Conservation (phyloP, 1,140 invertebrate genomes). For the Drosophila busckii region DNA sequence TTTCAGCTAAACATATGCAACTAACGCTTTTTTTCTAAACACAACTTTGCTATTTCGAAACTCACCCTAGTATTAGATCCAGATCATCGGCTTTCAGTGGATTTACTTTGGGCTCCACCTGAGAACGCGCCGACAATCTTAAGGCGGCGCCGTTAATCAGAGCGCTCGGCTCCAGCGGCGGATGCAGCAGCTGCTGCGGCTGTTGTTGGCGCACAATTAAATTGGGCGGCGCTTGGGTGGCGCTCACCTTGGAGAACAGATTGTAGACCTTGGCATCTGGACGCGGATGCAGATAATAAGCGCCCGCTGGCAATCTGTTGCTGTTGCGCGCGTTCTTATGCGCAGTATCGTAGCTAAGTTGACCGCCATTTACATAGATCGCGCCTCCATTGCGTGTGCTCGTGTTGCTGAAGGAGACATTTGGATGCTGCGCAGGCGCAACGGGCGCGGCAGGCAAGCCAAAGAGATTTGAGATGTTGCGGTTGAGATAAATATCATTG, state of each 20-base stretch:
- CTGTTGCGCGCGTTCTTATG: conserved; percentile 62
- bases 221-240: conserved; percentile 43
- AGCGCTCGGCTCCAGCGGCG: conserved; percentile 11
- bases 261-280: conserved; percentile 70
- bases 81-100: conserved; percentile 81
- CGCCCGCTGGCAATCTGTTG: conserved; percentile 35
- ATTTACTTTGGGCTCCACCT: conserved; percentile 11
- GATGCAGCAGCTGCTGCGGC: conserved; percentile 30
- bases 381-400: conserved; percentile 48
- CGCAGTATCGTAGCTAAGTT: conserved; percentile 53
- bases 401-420: conserved; percentile 70
- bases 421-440: conserved; percentile 46
- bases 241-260: conserved; percentile 69
- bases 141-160: conserved; percentile 30
- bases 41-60: not conserved
- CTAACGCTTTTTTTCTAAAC: too few species aligned
- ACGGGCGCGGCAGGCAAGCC: conserved; percentile 30
- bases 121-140: conserved; percentile 44
- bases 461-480: conserved; percentile 68
- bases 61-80: conserved; percentile 82
- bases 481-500: conserved; percentile 74
- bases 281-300: conserved; percentile 63
- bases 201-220: conserved; percentile 56
- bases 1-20: too few species aligned
- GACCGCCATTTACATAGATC: conserved; percentile 68